phyloP scores from a whole-genome alignment of 2,888 invertebrate species.

The Galerucella calmariensis region DNA sequence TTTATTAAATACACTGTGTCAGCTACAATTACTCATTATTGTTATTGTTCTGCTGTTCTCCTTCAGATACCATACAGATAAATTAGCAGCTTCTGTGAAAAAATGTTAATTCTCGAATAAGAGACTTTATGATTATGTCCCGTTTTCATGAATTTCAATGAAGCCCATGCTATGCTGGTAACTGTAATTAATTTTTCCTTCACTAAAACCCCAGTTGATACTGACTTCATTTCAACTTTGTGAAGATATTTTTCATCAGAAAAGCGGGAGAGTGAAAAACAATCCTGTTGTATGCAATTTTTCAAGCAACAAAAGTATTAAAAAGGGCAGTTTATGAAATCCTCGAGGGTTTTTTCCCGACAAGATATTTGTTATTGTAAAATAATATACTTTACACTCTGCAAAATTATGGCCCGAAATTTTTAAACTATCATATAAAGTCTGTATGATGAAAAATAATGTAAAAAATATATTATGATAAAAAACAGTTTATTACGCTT shows the following conservation, averaged over 20 bases:
- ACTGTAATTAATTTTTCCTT: constrained; percentile 15
- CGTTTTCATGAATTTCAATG: constrained; percentile 3
- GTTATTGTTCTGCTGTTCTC: background rate
- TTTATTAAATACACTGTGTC: too few relatives aligned
- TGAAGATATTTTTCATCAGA: constrained; percentile 6
- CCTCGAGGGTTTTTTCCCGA: background rate
- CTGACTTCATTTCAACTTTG: constrained; percentile 11
- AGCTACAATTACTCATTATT: too few relatives aligned
- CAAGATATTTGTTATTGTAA: background rate
- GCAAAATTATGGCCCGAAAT: background rate
- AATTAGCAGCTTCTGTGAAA: background rate
- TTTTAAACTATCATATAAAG: background rate
- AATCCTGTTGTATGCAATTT: constrained; percentile 11
- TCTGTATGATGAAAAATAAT: background rate
- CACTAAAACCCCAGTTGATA: constrained; percentile 10
- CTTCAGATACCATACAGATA: background rate
- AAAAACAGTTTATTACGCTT: too few relatives aligned
- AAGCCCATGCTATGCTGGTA: background rate
- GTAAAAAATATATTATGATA: background rate
- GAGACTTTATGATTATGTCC: background rate
- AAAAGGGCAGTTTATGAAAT: constrained; percentile 6
- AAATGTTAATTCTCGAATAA: background rate
- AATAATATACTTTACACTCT: background rate
- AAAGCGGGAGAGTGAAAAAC: constrained; percentile 5
- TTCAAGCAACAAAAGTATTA: constrained; percentile 15